Evolutionary conservation across 2,113 vertebrate genomes (phyloP).

Genomic region (Rhabdornis inornatus): DNA sequence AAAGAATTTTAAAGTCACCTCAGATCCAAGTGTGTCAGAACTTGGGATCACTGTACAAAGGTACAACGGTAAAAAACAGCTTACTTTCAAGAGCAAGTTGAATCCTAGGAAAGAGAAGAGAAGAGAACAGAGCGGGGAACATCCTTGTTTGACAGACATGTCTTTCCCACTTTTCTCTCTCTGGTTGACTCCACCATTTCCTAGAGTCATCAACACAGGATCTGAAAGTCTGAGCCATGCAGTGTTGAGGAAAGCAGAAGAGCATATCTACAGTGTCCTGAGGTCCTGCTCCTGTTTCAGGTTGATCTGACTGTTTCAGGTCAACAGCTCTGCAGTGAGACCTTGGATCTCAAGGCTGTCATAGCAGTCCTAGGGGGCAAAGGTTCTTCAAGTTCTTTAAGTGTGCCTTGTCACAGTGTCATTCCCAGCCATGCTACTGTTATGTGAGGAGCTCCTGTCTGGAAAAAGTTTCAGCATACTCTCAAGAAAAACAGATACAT

Average conservation of each 20-base stretch:
- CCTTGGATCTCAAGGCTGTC: not conserved
- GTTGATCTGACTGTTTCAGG: not conserved
- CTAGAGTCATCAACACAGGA: rapidly evolving
- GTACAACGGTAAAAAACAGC: not conserved
- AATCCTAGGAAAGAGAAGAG: not conserved
- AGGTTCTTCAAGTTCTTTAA: not conserved
- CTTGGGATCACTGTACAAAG: not conserved
- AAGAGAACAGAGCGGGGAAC: not conserved
- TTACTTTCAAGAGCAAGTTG: not conserved
- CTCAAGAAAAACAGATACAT: not conserved
- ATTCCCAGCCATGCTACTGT: not conserved
- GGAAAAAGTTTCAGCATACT: not conserved
- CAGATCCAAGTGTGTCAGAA: not conserved
- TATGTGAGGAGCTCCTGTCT: not conserved
- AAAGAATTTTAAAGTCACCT: not conserved
- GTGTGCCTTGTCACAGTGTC: not conserved
- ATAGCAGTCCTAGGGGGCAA: not conserved
- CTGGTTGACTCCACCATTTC: rapidly evolving
- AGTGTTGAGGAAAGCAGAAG: not conserved
- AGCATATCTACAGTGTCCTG: not conserved
- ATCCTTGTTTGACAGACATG: rapidly evolving
- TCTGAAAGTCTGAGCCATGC: not conserved
- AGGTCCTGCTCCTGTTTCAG: not conserved
- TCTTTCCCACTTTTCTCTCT: not conserved
- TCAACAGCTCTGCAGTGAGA: not conserved